phyloP scores from a whole-genome alignment of 2,888 invertebrate genomes.

The Penaeus monodon region DNA sequence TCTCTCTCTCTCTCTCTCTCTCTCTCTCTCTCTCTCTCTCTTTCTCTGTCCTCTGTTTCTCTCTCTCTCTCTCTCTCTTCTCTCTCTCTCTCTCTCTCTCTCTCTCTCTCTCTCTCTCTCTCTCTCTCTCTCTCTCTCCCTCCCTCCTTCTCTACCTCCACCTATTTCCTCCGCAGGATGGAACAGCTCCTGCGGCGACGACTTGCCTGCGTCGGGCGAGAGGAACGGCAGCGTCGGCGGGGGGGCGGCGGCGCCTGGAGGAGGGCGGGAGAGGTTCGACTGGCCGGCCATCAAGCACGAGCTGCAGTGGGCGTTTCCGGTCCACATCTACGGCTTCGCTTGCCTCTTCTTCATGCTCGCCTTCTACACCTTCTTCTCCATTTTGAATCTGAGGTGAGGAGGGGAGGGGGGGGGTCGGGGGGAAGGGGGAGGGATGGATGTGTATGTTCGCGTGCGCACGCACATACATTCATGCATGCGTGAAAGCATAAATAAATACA shows the following conservation, averaged over 20 bases:
- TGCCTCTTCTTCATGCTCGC: slow-evolving; percentile 74
- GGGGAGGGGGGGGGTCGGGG: not conserved
- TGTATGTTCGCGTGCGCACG: not conserved
- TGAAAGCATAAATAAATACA: no score
- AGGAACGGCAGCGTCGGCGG: not conserved
- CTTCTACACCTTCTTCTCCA: slow-evolving; percentile 74
- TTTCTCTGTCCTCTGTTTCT: not conserved
- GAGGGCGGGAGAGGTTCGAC: not conserved
- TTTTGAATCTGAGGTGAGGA: slow-evolving; percentile 73
- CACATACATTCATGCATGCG: no score
- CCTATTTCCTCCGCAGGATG: not conserved
- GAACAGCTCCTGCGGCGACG: not conserved
- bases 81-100: no score
- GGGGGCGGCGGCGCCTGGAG: not conserved
- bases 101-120: no score
- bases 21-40: not conserved
- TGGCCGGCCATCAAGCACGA: slow-evolving; percentile 47
- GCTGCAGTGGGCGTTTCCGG: slow-evolving; percentile 72
- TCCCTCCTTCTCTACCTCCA: no score
- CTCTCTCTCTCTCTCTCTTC: no score
- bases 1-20: not conserved
- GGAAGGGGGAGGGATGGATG: not conserved
- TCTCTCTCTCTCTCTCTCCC: no score
- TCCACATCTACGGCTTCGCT: slow-evolving; percentile 75
- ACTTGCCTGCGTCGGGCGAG: not conserved